Conservation (phyloP, 2,113 vertebrate genomes). For the Petaurus breviceps region DNA sequence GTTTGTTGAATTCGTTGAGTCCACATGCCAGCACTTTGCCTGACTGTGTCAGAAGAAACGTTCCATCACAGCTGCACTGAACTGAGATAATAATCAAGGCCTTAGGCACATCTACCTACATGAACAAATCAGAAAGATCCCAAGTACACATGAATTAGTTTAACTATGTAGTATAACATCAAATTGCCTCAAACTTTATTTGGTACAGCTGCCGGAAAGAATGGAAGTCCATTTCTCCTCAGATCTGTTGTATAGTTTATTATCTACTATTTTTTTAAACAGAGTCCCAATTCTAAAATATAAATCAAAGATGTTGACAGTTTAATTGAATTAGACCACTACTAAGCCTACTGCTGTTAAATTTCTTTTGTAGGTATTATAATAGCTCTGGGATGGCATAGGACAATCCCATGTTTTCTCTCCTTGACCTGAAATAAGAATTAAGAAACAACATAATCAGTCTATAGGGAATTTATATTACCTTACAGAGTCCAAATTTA, state of each 20-base stretch:
- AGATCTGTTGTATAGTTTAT: neutral
- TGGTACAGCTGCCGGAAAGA: slow-evolving; percentile 20
- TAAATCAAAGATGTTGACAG: neutral
- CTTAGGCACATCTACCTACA: slow-evolving; percentile 93
- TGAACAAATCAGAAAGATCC: slow-evolving; percentile 40
- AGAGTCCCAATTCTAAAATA: neutral
- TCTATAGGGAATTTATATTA: neutral
- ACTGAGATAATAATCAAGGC: slow-evolving; percentile 92
- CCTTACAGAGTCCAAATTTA: neutral
- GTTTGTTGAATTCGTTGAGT: slow-evolving; percentile 97
- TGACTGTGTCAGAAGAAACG: slow-evolving; percentile 94
- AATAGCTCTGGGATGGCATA: slow-evolving; percentile 1
- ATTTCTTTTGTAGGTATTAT: neutral
- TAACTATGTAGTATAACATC: slow-evolving; percentile 13
- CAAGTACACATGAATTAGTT: neutral
- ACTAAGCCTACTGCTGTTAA: neutral
- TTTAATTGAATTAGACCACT: neutral
- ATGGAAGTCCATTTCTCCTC: neutral
- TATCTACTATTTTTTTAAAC: slow-evolving; percentile 18
- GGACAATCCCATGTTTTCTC: neutral
- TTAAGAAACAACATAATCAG: neutral
- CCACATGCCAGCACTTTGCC: slow-evolving; percentile 98
- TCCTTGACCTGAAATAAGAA: neutral
- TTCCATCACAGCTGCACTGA: slow-evolving; percentile 94
- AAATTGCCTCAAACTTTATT: neutral